Evolutionary conservation across 2,113 vertebrate genomes (phyloP).

Genomic region (Cheirogaleus medius): DNA sequence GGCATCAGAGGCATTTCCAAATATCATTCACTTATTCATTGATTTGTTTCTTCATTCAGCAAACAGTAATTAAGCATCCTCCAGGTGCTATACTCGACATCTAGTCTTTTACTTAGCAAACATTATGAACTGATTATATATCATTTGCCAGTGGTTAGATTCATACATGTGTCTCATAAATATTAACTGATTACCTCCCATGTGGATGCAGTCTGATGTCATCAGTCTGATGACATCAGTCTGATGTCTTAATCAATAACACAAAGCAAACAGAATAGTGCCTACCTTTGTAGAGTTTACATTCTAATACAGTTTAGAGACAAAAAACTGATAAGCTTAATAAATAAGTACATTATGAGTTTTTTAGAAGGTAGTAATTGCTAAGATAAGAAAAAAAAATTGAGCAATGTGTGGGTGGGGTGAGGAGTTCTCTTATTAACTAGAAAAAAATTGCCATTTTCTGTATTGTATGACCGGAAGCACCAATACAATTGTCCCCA

Average conservation of each 20-base stretch:
- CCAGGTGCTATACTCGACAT: rapidly evolving
- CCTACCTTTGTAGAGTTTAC: not conserved
- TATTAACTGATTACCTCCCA: not conserved
- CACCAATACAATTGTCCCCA: too few species aligned
- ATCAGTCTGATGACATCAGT: not conserved
- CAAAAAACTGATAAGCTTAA: not conserved
- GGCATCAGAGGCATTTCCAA: not conserved
- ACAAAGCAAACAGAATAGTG: not conserved
- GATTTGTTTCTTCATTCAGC: not conserved
- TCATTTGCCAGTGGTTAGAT: not conserved
- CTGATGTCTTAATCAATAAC: not conserved
- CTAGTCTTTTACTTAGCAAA: not conserved
- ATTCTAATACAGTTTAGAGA: not conserved
- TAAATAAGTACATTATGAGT: not conserved
- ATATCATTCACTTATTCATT: not conserved
- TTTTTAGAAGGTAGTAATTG: not conserved
- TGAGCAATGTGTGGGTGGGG: not conserved
- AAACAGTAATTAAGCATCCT: not conserved
- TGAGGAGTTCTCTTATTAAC: not conserved
- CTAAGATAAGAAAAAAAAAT: not conserved
- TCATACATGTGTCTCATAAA: not conserved
- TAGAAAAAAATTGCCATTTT: not conserved
- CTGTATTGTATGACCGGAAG: not conserved
- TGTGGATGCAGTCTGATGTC: not conserved
- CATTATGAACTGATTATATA: not conserved